These are phyloP conservation scores for Polymixis flavicincta DNA, from an alignment of 2,888 invertebrate species.

Conservation along the genomic window DNA sequence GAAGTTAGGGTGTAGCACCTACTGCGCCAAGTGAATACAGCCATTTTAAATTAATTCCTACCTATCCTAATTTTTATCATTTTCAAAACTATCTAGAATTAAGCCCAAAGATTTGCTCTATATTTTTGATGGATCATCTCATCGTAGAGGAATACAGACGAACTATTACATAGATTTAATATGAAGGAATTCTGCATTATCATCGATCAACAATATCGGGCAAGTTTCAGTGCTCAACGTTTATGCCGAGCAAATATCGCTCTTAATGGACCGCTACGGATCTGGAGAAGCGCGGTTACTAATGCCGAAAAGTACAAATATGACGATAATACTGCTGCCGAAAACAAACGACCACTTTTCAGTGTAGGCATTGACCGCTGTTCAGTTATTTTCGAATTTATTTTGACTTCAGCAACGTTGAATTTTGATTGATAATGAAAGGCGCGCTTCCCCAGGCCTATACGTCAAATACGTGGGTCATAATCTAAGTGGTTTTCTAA, in stretches of 20 bases:
- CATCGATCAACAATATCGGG: not conserved
- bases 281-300: not conserved
- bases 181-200: not conserved
- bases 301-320: not conserved
- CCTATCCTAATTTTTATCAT: conserved; percentile 27
- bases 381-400: conserved; percentile 22
- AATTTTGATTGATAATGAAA: conserved; percentile 19
- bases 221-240: not conserved
- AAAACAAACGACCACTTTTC: not conserved
- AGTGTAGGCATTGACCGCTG: not conserved
- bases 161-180: not conserved
- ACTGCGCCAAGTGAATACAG: conserved; percentile 5
- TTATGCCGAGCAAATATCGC: not conserved
- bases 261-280: not conserved
- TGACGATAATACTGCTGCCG: no score
- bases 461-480: not conserved
- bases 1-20: not conserved
- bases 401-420: not conserved
- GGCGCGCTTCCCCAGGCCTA: not conserved
- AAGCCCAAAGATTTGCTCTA: conserved; percentile 6
- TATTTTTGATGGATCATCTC: conserved; percentile 14
- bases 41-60: conserved; percentile 45
- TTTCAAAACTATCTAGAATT: conserved; percentile 28
- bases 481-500: conserved; percentile 10
- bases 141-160: conserved; percentile 10